phyloP scores from a whole-genome alignment of 2,113 vertebrate species.

The Sigmodon hispidus region DNA sequence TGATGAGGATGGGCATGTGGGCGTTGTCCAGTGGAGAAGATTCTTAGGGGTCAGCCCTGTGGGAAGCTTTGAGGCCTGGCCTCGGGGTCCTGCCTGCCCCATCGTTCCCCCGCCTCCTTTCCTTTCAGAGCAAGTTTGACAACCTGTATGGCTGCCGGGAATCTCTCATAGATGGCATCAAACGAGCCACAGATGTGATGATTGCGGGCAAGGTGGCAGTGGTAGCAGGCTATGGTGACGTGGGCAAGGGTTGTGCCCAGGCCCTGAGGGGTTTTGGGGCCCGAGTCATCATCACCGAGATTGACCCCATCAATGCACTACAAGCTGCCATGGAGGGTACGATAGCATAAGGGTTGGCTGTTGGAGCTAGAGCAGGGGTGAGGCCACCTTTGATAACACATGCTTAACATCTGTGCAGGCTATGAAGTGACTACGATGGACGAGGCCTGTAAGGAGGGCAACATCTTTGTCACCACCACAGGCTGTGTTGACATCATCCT shows the following conservation, averaged over 20 bases:
- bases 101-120: background rate
- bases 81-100: background rate
- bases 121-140: constrained; percentile 96
- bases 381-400: background rate
- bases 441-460: constrained; percentile 96
- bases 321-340: constrained; percentile 99
- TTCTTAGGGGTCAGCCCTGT: background rate
- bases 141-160: constrained; percentile 99
- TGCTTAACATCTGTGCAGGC: constrained; percentile 83
- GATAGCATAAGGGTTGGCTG: constrained; percentile 23
- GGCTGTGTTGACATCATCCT: constrained; percentile 96
- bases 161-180: constrained; percentile 98
- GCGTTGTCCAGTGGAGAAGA: background rate
- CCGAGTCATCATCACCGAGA: constrained; percentile 96
- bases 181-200: constrained; percentile 98
- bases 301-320: constrained; percentile 97
- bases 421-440: constrained; percentile 99
- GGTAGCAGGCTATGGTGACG: constrained; percentile 97
- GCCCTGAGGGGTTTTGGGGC: constrained; percentile 95
- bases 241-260: constrained; percentile 98
- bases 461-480: constrained; percentile 98
- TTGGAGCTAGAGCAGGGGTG: constrained; percentile 2
- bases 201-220: constrained; percentile 98
- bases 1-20: background rate
- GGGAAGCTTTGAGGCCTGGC: background rate